Evolutionary conservation across 2,888 invertebrate genomes (phyloP).

Genomic region (Orthonevra nobilis): DNA sequence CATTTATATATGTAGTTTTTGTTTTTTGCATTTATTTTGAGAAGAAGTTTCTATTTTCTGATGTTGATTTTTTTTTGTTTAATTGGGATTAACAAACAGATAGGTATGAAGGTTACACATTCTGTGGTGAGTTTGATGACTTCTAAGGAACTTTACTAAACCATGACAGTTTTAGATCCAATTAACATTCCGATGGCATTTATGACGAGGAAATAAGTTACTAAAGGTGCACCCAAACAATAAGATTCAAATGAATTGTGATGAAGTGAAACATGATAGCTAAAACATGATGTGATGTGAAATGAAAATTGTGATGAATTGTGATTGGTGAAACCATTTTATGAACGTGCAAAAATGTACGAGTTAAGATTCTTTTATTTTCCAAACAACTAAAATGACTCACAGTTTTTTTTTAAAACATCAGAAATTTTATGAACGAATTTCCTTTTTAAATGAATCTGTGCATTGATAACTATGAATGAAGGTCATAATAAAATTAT

Average conservation of each 20-base stretch:
- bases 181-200: constrained; percentile 45
- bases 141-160: constrained; percentile 20
- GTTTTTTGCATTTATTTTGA: constrained; percentile 19
- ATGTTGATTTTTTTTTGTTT: constrained; percentile 3
- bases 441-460: too few species aligned
- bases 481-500: too few species aligned
- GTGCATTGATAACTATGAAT: too few species aligned
- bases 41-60: constrained; percentile 29
- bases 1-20: constrained; percentile 12
- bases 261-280: constrained; percentile 6
- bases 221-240: constrained; percentile 51
- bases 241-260: constrained; percentile 14
- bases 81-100: constrained; percentile 37
- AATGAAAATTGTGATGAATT: constrained; percentile 3
- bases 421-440: too few species aligned
- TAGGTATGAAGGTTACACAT: constrained; percentile 31
- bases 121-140: constrained; percentile 40
- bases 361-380: too few species aligned
- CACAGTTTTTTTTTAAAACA: too few species aligned
- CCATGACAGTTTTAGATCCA: not conserved
- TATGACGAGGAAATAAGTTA: constrained; percentile 13
- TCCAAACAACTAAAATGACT: too few species aligned
- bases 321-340: not conserved
- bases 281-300: not conserved
- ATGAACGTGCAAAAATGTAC: constrained; percentile 20